Evolutionary conservation across 2,888 invertebrate genomes (phyloP).

Genomic region (Limnephilus lunatus): DNA sequence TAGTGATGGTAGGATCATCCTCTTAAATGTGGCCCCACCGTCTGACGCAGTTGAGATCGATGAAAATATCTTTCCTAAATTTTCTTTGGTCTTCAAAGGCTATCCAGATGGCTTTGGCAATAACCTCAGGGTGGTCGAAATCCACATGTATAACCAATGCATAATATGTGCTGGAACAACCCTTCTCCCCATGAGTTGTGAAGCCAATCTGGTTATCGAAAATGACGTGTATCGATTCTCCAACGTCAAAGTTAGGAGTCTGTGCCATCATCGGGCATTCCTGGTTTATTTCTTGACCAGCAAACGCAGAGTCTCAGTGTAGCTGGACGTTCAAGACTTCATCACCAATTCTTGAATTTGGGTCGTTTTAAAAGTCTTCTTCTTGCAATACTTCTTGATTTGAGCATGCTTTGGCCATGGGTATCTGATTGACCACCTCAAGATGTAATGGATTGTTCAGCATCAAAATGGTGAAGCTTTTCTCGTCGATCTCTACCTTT

Average conservation of each 20-base stretch:
- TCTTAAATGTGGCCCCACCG: too few relatives aligned
- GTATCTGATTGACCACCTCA: slow-evolving; percentile 95
- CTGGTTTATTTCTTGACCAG: too few relatives aligned
- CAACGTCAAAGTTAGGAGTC: too few relatives aligned
- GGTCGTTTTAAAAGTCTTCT: slow-evolving; percentile 85
- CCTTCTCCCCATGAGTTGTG: too few relatives aligned
- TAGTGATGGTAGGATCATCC: slow-evolving; percentile 98
- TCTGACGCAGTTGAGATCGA: slow-evolving; percentile 88
- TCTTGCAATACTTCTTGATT: slow-evolving; percentile 84
- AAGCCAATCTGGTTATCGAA: too few relatives aligned
- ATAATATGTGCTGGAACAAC: too few relatives aligned
- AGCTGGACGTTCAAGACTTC: slow-evolving; percentile 84
- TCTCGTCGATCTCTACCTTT: slow-evolving; percentile 80
- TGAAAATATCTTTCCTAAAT: slow-evolving; percentile 94
- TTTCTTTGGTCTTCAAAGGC: slow-evolving; percentile 92
- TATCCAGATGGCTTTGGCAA: slow-evolving; percentile 87
- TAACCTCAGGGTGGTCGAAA: slow-evolving; percentile 76
- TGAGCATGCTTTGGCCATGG: slow-evolving; percentile 95
- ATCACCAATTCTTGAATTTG: slow-evolving; percentile 79
- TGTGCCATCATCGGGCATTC: too few relatives aligned
- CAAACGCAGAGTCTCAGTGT: too few relatives aligned
- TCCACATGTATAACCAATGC: too few relatives aligned
- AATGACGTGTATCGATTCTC: too few relatives aligned
- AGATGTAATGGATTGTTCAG: slow-evolving; percentile 98
- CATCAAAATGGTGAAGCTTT: slow-evolving; percentile 87